Percentiles rank a stretch among this genome's conserved stretches.
phyloP scores from a whole-genome alignment of 2,888 invertebrate species.

The Diabrotica balteata region DNA sequence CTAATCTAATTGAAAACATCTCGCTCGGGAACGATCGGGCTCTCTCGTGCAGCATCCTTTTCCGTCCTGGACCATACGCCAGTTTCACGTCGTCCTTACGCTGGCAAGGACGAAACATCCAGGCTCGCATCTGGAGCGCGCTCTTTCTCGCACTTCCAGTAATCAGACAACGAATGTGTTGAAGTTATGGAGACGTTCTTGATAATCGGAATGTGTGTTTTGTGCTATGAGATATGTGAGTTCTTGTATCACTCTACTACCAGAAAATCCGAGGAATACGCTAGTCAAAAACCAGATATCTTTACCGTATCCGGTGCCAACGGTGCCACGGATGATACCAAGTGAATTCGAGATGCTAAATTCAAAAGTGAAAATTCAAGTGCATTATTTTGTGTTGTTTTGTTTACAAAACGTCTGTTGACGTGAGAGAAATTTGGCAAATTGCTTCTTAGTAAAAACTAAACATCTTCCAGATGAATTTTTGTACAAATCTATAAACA shows the following conservation, averaged over 20 bases:
- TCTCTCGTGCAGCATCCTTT: constrained; percentile 46
- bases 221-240: constrained; percentile 73
- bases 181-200: constrained; percentile 70
- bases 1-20: constrained; percentile 24
- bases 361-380: constrained; percentile 8
- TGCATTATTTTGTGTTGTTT: constrained; percentile 1
- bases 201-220: constrained; percentile 71
- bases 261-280: constrained; percentile 45
- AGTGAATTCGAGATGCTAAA: constrained; percentile 1
- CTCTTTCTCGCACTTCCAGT: neutral
- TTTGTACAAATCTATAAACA: neutral
- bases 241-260: constrained; percentile 65
- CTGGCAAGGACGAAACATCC: constrained; percentile 30
- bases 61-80: constrained; percentile 46
- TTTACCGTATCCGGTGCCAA: constrained; percentile 51
- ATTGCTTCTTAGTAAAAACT: neutral
- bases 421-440: neutral
- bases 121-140: constrained; percentile 11
- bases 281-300: constrained; percentile 50
- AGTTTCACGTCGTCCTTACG: constrained; percentile 42
- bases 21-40: constrained; percentile 41
- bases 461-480: too few relatives aligned
- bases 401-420: neutral
- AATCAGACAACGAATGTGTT: constrained; percentile 13
- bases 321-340: neutral